phyloP scores from a whole-genome alignment of 2,113 vertebrate genomes.

The Anoura caudifer region DNA sequence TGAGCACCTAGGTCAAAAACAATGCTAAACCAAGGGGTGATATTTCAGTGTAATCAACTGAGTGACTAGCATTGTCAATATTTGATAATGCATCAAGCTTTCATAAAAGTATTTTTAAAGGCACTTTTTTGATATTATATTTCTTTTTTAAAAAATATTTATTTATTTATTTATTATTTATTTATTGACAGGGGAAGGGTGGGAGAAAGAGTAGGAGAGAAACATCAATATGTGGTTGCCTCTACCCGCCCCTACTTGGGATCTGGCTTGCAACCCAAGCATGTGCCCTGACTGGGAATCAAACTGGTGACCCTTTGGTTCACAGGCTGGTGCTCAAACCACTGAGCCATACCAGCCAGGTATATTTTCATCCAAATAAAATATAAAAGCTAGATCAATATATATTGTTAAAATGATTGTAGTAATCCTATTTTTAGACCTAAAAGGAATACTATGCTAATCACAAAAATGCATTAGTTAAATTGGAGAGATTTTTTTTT shows the following conservation, averaged over 20 bases:
- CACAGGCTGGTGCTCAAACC: too few species aligned
- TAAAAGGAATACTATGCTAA: slow-evolving; percentile 33
- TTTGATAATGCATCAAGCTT: neutral
- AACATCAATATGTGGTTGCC: too few species aligned
- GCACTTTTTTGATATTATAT: neutral
- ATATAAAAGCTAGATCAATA: neutral
- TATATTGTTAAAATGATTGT: slow-evolving; percentile 4
- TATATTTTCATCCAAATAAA: slow-evolving; percentile 17
- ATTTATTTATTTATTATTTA: too few species aligned
- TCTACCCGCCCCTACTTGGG: too few species aligned
- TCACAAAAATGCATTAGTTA: neutral
- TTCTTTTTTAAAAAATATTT: neutral
- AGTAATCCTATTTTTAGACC: slow-evolving; percentile 26
- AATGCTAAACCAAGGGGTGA: neutral
- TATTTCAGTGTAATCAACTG: neutral
- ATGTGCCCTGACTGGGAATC: too few species aligned
- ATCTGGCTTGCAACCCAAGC: too few species aligned
- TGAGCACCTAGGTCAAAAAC: neutral
- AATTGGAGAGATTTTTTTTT: slow-evolving; percentile 13
- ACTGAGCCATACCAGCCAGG: too few species aligned
- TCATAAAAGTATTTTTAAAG: neutral
- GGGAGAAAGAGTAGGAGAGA: too few species aligned
- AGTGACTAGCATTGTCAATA: neutral
- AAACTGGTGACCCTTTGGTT: too few species aligned
- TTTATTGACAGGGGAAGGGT: too few species aligned